These are phyloP conservation scores for Hesperophylax magnus DNA, from an alignment of 1,140 invertebrate species.

Conservation along the genomic window DNA sequence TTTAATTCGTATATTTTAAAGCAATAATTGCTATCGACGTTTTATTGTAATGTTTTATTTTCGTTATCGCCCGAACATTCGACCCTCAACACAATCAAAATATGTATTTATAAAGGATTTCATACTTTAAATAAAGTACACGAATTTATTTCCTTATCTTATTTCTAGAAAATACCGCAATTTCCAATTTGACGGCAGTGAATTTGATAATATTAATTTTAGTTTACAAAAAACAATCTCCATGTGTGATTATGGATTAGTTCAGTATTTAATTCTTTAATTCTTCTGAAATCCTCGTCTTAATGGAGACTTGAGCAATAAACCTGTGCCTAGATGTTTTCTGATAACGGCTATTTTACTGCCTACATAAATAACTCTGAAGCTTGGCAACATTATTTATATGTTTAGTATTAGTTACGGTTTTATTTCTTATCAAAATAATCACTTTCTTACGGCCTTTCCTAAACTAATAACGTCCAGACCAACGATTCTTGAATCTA, in stretches of 20 bases:
- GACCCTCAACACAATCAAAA: slow-evolving; percentile 7
- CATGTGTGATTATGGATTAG: too few species aligned
- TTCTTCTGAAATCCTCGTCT: too few species aligned
- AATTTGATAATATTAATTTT: too few species aligned
- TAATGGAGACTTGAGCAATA: background rate
- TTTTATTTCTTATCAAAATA: background rate
- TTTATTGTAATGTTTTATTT: slow-evolving; percentile 9
- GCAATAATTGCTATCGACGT: background rate
- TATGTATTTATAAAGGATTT: slow-evolving; percentile 27
- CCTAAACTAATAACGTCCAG: too few species aligned
- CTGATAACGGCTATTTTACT: slow-evolving; percentile 19
- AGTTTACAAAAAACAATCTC: too few species aligned
- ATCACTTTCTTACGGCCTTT: background rate
- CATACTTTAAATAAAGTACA: slow-evolving; percentile 1
- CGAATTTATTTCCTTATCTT: slow-evolving; percentile 9
- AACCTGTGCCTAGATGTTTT: background rate
- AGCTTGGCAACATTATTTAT: too few species aligned
- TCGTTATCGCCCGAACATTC: background rate
- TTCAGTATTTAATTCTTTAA: too few species aligned
- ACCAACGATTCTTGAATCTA: too few species aligned
- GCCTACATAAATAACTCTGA: background rate
- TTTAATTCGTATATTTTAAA: too few species aligned
- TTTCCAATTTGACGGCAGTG: background rate
- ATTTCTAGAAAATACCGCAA: slow-evolving; percentile 11
- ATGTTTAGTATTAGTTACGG: too few species aligned